phyloP scores from a whole-genome alignment of 2,888 invertebrate species.

The Cataglyphis rosenhaueri region DNA sequence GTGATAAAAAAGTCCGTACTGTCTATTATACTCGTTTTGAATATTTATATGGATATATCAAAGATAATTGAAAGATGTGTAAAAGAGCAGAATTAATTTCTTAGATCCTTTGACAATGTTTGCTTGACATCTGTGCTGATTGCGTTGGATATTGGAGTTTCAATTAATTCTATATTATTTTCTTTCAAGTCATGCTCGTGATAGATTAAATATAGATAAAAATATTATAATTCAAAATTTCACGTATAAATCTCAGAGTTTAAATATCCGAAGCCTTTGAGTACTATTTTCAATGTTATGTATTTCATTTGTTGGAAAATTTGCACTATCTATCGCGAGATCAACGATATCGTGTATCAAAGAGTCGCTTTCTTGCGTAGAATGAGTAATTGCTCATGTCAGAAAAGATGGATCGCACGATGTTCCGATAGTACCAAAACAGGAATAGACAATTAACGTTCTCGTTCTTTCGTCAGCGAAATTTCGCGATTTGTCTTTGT shows the following conservation, averaged over 20 bases:
- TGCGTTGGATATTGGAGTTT: neutral
- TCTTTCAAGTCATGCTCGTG: neutral
- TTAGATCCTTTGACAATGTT: neutral
- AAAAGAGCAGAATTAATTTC: neutral
- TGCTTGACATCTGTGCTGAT: conserved; percentile 2
- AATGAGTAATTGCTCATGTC: conserved; percentile 32
- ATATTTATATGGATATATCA: neutral
- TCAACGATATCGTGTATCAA: neutral
- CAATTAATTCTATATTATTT: neutral
- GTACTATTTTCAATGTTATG: neutral
- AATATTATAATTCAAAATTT: conserved; percentile 5
- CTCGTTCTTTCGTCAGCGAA: conserved; percentile 34
- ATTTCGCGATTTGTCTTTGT: conserved; percentile 39
- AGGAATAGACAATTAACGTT: conserved; percentile 42
- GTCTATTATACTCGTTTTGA: neutral
- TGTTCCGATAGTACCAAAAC: conserved; percentile 23
- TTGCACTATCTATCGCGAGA: conserved; percentile 2
- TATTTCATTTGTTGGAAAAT: neutral
- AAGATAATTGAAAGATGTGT: neutral
- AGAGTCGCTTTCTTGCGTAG: conserved; percentile 17
- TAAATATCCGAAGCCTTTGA: neutral
- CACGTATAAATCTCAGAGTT: neutral
- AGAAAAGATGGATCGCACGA: conserved; percentile 41
- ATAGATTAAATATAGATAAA: conserved; percentile 12
- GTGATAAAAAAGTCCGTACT: neutral